A percentile compares a stretch with the other conserved stretches of the same genome.
phyloP scores from a whole-genome alignment of 2,797 vertebrate genomes.

The Pseudotriccus pelzelni region DNA sequence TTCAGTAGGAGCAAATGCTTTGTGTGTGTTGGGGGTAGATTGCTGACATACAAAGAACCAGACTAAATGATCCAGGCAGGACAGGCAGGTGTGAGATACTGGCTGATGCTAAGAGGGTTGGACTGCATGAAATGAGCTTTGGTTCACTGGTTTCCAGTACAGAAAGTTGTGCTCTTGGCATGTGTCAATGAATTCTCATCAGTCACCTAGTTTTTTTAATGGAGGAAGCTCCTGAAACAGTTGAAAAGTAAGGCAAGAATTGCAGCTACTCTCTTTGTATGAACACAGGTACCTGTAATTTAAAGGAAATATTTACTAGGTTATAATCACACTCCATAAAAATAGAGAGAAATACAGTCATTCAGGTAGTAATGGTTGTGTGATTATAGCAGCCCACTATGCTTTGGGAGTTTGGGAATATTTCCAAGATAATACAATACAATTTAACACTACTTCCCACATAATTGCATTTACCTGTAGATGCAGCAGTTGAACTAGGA shows the following conservation, averaged over 20 bases:
- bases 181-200: not conserved
- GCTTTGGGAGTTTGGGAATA: not conserved
- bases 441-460: not conserved
- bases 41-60: not conserved
- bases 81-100: rapidly evolving
- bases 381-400: not conserved
- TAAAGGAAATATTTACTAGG: not conserved
- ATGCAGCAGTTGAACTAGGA: not conserved
- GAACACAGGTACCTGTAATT: not conserved
- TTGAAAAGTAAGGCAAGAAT: not conserved
- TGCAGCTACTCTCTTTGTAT: not conserved
- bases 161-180: not conserved
- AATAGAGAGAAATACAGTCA: not conserved
- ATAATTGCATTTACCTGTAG: not conserved
- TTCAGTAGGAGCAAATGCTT: not conserved
- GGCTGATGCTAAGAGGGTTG: not conserved
- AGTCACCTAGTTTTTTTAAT: not conserved
- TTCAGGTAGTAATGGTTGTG: not conserved
- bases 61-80: not conserved
- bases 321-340: not conserved
- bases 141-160: not conserved
- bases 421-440: not conserved
- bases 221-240: not conserved
- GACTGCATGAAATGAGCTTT: not conserved
- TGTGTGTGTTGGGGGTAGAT: rapidly evolving